These are phyloP conservation scores for Sebastes taczanowskii DNA, from an alignment of 2,797 vertebrate genomes.

Conservation along the genomic window DNA sequence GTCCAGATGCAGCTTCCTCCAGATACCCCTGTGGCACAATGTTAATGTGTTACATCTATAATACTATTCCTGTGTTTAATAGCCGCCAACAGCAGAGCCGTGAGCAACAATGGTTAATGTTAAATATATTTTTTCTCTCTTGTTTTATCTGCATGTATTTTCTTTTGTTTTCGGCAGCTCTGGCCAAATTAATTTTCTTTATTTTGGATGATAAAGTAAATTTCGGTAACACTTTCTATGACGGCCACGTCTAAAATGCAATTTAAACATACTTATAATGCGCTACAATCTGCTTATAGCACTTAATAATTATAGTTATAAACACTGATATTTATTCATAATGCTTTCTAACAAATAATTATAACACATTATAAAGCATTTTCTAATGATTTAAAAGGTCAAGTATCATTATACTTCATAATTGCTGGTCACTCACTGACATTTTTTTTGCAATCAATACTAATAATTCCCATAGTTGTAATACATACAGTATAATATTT, in stretches of 20 bases:
- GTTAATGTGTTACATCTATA: not conserved
- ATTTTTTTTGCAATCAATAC: not conserved
- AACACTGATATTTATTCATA: not conserved
- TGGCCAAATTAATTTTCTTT: not conserved
- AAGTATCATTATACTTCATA: not conserved
- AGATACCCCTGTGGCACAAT: conserved; percentile 69
- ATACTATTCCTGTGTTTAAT: not conserved
- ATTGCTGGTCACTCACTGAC: not conserved
- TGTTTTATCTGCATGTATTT: not conserved
- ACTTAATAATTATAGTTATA: not conserved
- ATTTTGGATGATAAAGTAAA: not conserved
- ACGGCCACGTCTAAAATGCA: no score
- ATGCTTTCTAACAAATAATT: not conserved
- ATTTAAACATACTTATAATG: no score
- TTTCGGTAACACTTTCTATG: not conserved
- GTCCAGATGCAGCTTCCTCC: conserved; percentile 78
- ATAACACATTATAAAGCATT: not conserved
- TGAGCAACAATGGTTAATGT: not conserved
- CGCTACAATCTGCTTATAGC: no score
- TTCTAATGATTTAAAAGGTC: not conserved
- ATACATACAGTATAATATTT: not conserved
- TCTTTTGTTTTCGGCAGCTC: not conserved
- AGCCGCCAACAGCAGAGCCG: not conserved
- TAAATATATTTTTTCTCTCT: not conserved
- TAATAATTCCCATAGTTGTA: not conserved